phyloP scores from a whole-genome alignment of 2,113 vertebrate species.

The Neogale vison region DNA sequence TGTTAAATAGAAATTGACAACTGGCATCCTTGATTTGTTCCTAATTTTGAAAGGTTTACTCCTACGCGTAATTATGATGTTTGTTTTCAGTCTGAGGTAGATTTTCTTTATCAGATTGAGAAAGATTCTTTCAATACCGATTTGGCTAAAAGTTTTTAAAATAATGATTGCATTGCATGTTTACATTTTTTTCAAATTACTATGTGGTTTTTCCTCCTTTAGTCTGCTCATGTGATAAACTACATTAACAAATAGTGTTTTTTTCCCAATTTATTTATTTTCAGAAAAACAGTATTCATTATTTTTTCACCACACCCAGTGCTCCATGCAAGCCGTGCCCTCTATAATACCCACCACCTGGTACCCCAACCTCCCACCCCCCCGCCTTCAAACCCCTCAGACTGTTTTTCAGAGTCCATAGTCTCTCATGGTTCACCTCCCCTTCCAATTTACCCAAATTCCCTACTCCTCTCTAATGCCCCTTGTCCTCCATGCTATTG shows the following conservation, averaged over 20 bases:
- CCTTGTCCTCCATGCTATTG: too few relatives aligned
- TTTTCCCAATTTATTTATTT: too few relatives aligned
- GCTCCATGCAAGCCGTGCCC: too few relatives aligned
- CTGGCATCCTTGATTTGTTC: not conserved
- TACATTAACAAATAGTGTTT: not conserved
- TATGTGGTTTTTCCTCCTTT: not conserved
- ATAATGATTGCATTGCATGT: not conserved
- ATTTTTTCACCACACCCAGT: too few relatives aligned
- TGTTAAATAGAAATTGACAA: not conserved
- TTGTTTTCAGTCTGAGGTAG: not conserved
- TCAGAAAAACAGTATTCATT: too few relatives aligned
- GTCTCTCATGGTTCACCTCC: too few relatives aligned
- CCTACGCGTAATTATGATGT: not conserved
- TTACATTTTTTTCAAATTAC: not conserved
- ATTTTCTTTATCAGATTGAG: not conserved
- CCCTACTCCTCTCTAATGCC: too few relatives aligned
- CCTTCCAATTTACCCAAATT: too few relatives aligned
- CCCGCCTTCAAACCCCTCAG: too few relatives aligned
- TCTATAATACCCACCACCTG: too few relatives aligned
- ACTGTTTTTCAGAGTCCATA: too few relatives aligned
- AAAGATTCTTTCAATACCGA: not conserved
- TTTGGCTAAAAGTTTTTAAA: not conserved
- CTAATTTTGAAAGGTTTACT: not conserved
- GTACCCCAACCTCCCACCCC: too few relatives aligned
- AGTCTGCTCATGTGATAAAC: not conserved